These are phyloP conservation scores for Ceratina australensis DNA, from an alignment of 1,140 invertebrate genomes.

Conservation along the genomic window DNA sequence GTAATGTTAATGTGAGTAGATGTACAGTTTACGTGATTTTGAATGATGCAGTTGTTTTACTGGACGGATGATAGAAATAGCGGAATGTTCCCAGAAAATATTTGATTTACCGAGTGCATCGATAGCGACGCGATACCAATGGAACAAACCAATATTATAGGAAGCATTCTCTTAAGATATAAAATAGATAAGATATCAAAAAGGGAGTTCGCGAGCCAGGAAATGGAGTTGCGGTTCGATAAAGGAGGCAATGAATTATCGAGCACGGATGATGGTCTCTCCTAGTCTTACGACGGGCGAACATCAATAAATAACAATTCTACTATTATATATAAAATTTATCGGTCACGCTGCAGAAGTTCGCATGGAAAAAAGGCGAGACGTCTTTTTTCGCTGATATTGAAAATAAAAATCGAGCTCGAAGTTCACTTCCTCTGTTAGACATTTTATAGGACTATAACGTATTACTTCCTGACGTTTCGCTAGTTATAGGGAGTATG, in stretches of 20 bases:
- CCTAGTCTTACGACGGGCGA: not conserved
- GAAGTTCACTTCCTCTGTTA: not conserved
- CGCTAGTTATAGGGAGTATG: too few relatives aligned
- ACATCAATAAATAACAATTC: conserved; percentile 6
- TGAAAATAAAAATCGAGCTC: not conserved
- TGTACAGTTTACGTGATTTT: too few relatives aligned
- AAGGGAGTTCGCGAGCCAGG: not conserved
- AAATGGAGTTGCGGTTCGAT: not conserved
- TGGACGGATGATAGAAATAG: too few relatives aligned
- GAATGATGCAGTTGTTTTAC: too few relatives aligned
- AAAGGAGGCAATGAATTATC: not conserved
- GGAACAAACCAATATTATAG: not conserved
- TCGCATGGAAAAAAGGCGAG: not conserved
- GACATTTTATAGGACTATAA: too few relatives aligned
- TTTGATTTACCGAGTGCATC: too few relatives aligned
- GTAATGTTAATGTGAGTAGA: too few relatives aligned
- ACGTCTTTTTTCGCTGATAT: not conserved
- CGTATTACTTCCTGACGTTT: too few relatives aligned
- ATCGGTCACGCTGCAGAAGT: not conserved
- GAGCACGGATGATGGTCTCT: not conserved
- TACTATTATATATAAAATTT: not conserved
- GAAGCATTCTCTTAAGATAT: not conserved
- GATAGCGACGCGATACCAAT: not conserved
- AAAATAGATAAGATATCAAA: not conserved
- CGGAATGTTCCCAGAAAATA: too few relatives aligned